phyloP scores from a whole-genome alignment of 2,888 invertebrate species.

The Eristalis tenax region DNA sequence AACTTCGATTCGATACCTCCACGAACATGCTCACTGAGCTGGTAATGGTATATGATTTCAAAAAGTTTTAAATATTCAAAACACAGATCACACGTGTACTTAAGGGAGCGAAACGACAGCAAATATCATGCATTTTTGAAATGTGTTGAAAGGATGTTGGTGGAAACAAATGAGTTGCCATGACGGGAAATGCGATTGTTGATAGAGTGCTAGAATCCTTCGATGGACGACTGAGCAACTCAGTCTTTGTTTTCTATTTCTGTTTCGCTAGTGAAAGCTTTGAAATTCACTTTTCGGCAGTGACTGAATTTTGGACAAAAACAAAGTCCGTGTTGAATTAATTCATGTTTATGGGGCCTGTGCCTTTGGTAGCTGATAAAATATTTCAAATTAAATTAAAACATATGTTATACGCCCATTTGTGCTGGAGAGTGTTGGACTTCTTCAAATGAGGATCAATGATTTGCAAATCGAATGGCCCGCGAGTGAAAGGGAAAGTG shows the following conservation, averaged over 20 bases:
- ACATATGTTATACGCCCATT: not conserved
- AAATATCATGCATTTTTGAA: not conserved
- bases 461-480: not conserved
- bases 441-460: not conserved
- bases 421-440: not conserved
- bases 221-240: not conserved
- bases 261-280: too few relatives aligned
- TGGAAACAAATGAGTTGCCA: too few relatives aligned
- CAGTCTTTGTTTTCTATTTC: not conserved
- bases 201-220: too few relatives aligned
- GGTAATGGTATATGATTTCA: not conserved
- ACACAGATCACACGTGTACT: not conserved
- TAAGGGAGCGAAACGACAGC: not conserved
- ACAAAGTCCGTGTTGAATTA: not conserved
- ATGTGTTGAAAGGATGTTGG: too few relatives aligned
- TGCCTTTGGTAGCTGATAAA: not conserved
- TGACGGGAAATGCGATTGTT: too few relatives aligned
- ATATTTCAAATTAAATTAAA: not conserved
- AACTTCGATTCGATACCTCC: not conserved
- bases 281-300: not conserved
- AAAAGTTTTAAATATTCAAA: not conserved
- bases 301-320: not conserved
- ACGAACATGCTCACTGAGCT: not conserved
- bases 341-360: not conserved
- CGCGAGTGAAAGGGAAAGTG: not conserved